Conservation (phyloP, 2,888 invertebrate genomes). For the Mimachlamys varia region DNA sequence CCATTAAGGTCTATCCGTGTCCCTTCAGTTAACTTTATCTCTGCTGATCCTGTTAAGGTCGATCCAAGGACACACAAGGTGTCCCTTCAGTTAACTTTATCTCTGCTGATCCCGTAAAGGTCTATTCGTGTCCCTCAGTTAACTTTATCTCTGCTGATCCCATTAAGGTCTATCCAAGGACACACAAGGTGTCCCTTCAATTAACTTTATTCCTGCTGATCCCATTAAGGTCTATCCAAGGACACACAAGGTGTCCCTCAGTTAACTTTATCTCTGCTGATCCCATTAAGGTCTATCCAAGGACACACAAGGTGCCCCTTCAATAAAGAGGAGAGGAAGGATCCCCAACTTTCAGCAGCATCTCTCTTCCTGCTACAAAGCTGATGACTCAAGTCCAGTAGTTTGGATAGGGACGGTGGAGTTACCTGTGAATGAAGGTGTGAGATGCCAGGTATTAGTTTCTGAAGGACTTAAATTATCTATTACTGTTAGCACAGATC, state of each 20-base stretch:
- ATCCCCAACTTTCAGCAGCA: conserved; percentile 51
- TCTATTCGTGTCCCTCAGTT: too few relatives aligned
- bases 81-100: too few relatives aligned
- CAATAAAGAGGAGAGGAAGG: conserved; percentile 61
- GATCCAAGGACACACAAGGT: too few relatives aligned
- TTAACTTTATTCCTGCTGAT: neutral
- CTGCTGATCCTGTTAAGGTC: too few relatives aligned
- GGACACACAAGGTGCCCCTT: conserved; percentile 75
- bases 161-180: too few relatives aligned
- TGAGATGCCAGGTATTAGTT: neutral
- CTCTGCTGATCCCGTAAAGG: too few relatives aligned
- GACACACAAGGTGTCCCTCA: neutral
- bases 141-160: too few relatives aligned
- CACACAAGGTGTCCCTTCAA: conserved; percentile 73
- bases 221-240: neutral
- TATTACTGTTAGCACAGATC: too few relatives aligned
- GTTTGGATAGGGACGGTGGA: neutral
- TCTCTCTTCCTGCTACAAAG: neutral
- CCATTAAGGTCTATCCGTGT: too few relatives aligned
- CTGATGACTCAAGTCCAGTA: neutral
- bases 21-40: too few relatives aligned
- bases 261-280: neutral
- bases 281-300: conserved; percentile 65
- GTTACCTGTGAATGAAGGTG: neutral
- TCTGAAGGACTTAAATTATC: neutral